Conservation (phyloP, 2,888 invertebrate species). For the Onthophagus sagittarius region DNA sequence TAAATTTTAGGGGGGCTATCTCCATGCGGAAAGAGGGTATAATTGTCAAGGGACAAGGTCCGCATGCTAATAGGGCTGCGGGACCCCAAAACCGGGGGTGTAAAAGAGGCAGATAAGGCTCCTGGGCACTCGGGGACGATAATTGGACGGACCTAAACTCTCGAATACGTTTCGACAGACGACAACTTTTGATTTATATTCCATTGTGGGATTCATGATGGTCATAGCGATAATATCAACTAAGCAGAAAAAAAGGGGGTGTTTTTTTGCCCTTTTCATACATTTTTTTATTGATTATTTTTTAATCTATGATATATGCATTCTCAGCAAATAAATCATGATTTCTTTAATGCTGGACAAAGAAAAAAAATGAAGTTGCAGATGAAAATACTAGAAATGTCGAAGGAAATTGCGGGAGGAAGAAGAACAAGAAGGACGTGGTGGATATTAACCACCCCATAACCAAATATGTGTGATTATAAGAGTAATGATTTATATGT, state of each 20-base stretch:
- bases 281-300: too few species aligned
- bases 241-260: neutral
- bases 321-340: too few species aligned
- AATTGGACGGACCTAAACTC: neutral
- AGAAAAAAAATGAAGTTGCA: too few species aligned
- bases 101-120: neutral
- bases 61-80: slow-evolving; percentile 1
- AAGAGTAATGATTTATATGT: too few species aligned
- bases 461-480: too few species aligned
- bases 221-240: neutral
- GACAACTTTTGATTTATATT: slow-evolving; percentile 14
- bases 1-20: neutral
- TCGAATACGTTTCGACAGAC: slow-evolving; percentile 9
- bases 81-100: neutral
- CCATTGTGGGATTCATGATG: neutral
- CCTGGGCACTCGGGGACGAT: neutral
- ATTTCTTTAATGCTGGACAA: too few species aligned
- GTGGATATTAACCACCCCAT: too few species aligned
- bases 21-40: neutral
- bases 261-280: neutral
- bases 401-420: too few species aligned
- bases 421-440: too few species aligned
- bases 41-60: slow-evolving; percentile 7
- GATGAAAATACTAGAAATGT: too few species aligned
- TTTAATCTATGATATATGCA: too few species aligned